phyloP scores from a whole-genome alignment of 2,888 invertebrate species.

The Hylaea fasciaria region DNA sequence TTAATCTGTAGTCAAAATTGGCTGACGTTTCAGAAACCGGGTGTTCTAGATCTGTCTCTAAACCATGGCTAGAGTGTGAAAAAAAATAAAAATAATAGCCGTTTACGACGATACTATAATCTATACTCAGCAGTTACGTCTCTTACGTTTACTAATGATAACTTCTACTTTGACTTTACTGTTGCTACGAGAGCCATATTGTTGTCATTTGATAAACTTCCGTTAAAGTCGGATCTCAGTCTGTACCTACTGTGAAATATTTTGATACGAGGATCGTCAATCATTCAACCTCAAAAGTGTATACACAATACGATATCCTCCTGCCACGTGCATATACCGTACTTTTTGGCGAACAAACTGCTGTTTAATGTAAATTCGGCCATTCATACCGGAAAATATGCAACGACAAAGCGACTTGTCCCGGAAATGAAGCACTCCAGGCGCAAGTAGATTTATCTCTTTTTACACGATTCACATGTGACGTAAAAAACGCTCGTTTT shows the following conservation, averaged over 20 bases:
- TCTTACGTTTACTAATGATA: too few species aligned
- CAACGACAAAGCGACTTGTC: slow-evolving; percentile 82
- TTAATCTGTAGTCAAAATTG: too few species aligned
- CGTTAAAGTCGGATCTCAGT: too few species aligned
- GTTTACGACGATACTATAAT: too few species aligned
- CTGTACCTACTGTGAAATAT: not conserved
- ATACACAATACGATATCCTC: slow-evolving; percentile 45
- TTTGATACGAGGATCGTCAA: not conserved
- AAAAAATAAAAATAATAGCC: too few species aligned
- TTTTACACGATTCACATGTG: slow-evolving; percentile 41
- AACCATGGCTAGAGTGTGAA: too few species aligned
- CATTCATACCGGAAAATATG: slow-evolving; percentile 74
- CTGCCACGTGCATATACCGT: slow-evolving; percentile 65
- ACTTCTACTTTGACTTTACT: too few species aligned
- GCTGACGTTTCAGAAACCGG: too few species aligned
- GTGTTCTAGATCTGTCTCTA: too few species aligned
- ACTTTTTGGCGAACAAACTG: slow-evolving; percentile 65
- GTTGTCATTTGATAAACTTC: too few species aligned
- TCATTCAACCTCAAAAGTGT: not conserved
- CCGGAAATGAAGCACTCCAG: slow-evolving; percentile 75
- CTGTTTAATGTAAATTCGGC: slow-evolving; percentile 79
- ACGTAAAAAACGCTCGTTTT: slow-evolving; percentile 34
- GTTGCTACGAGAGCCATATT: too few species aligned
- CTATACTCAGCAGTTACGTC: too few species aligned
- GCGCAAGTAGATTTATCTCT: slow-evolving; percentile 62